Evolutionary conservation across 1,140 invertebrate species (phyloP).

Genomic region (Drosophila virilis): DNA sequence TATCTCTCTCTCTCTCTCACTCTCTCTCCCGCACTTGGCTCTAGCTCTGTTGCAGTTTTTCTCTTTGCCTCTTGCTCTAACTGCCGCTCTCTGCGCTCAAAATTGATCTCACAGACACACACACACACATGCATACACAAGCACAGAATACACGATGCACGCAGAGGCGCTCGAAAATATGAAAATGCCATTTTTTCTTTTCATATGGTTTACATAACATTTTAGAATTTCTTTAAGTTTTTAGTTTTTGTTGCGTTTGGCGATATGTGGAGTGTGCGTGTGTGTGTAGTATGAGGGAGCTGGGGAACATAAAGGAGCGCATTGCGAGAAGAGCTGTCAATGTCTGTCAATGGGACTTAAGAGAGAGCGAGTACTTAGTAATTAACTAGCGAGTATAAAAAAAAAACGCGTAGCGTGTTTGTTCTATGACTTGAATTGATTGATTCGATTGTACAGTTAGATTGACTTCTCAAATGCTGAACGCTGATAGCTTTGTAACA

Average conservation of each 20-base stretch:
- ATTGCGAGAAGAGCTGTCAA: background rate
- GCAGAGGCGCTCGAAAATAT: constrained; percentile 9
- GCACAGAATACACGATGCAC: constrained; percentile 1
- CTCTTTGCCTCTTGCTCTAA: background rate
- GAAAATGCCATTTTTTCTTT: background rate
- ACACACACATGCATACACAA: constrained; percentile 8
- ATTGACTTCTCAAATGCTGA: background rate
- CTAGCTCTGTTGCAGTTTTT: background rate
- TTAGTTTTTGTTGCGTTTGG: constrained; percentile 13
- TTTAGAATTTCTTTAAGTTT: constrained; percentile 7
- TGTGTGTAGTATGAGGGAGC: background rate
- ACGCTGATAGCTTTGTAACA: constrained; percentile 1
- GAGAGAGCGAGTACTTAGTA: constrained; percentile 1
- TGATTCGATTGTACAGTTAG: constrained; percentile 21
- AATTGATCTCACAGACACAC: background rate
- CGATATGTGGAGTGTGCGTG: constrained; percentile 33
- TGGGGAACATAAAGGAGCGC: background rate
- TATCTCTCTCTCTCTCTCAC: background rate
- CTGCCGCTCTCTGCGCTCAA: constrained; percentile 7
- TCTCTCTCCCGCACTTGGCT: background rate
- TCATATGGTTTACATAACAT: constrained; percentile 3
- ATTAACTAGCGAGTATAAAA: constrained; percentile 5
- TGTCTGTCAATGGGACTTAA: background rate
- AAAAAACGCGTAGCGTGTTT: constrained; percentile 14
- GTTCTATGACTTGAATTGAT: constrained; percentile 5